Evolutionary conservation across 1,140 invertebrate genomes (phyloP), one percentile per base, ranked within the genome.

Genomic region (Penaeus japonicus): DNA sequence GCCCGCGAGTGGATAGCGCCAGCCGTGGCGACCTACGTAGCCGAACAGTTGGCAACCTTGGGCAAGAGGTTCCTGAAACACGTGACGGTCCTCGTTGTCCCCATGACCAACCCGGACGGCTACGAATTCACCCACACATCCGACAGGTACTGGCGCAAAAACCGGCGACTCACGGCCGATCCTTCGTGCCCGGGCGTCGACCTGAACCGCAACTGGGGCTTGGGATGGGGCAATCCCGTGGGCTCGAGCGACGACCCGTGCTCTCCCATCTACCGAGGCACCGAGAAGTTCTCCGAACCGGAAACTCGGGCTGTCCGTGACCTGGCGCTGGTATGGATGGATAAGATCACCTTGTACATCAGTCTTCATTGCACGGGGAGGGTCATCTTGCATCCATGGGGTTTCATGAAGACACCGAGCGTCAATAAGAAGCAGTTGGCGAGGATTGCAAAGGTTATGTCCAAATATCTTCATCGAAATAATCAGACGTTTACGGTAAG

Each of bases 1-100:
- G 97, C 97, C 0, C 93, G 97, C 55, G 97, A 98, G 93, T 98
- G 97, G 97, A 97, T 98, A 87, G 95, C 96, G 77, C 96, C 96
- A 2, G 96, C 97, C 0, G 96, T 96, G 0, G 96, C 96, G 10
- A 95, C 96, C 18, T 98, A 95, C 92, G 95, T 98, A 30, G 94
- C 97, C 39, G 95, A 96, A 91, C 95, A 97, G 92, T 92, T 98
- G 70, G 94, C 96, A 2, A 91, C 92, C 0, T 94, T 94, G 4
- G 95, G 96, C 91, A 93, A 94, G 12, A 93, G 94, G 87, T 93
- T 96, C 32, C 93, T 98, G 83, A 95, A 95, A 55, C 94, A 95
- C 84, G 95, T 95, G 84, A 96, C 98, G 91, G 93, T 92, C 90
- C 92, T 93, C 87, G 92, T 91, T 18, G 78, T 80, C 18, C 92